A percentile compares a stretch with the other conserved stretches of the same genome.
Conservation (phyloP, 2,113 vertebrate species). For the Ia io region DNA sequence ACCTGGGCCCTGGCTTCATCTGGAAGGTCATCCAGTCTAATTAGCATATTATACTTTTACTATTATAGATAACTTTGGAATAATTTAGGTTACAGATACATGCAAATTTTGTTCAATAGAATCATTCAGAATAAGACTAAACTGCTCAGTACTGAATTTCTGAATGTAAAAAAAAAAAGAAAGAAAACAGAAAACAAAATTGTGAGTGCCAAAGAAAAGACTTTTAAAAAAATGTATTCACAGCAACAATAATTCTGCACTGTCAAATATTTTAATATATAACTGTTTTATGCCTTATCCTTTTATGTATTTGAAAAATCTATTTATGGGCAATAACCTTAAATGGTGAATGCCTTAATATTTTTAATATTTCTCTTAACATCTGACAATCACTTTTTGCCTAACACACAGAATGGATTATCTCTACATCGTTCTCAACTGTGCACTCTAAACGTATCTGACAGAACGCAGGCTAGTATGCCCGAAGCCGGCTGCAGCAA, state of each 20-base stretch:
- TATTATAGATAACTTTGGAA: background rate
- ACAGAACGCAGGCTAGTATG: background rate
- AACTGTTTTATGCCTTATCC: background rate
- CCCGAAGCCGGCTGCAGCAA: background rate
- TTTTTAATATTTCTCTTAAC: slow-evolving; percentile 32
- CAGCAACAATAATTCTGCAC: background rate
- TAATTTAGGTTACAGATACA: background rate
- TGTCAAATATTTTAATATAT: background rate
- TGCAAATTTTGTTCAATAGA: background rate
- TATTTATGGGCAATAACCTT: background rate
- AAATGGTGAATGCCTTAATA: background rate
- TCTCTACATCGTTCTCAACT: background rate
- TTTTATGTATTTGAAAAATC: background rate
- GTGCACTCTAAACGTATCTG: background rate
- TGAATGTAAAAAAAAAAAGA: background rate
- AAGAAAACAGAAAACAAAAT: background rate
- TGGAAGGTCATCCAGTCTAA: too few species aligned
- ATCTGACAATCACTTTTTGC: background rate
- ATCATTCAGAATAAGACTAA: slow-evolving; percentile 10
- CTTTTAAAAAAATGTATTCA: background rate
- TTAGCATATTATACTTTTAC: too few species aligned
- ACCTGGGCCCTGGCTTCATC: too few species aligned
- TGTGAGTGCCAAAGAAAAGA: background rate
- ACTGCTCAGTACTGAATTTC: background rate
- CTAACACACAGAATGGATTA: background rate